phyloP scores from a whole-genome alignment of 1,140 invertebrate genomes.

The Chrysomallon squamiferum region DNA sequence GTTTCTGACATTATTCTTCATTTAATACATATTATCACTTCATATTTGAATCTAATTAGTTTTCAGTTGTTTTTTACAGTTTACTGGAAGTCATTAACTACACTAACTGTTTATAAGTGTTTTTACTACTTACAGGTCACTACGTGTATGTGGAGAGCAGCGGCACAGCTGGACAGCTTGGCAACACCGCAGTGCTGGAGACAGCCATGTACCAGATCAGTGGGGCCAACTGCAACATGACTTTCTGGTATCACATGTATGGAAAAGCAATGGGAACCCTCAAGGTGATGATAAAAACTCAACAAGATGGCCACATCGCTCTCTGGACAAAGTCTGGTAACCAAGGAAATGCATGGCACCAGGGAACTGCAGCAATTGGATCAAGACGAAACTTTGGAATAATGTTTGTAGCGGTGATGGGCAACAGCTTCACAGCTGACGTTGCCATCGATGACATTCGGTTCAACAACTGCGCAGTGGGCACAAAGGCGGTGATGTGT shows the following conservation, averaged over 20 bases:
- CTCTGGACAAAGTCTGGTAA: constrained; percentile 35
- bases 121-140: constrained; percentile 60
- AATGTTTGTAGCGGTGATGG: constrained; percentile 17
- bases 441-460: constrained; percentile 54
- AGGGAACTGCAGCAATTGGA: constrained; percentile 20
- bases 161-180: constrained; percentile 13
- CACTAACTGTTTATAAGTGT: too few species aligned
- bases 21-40: too few species aligned
- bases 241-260: constrained; percentile 57
- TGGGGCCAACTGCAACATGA: constrained; percentile 27
- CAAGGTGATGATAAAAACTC: constrained; percentile 40
- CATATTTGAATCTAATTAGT: too few species aligned
- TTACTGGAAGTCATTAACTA: too few species aligned
- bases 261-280: constrained; percentile 40
- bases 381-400: constrained; percentile 13
- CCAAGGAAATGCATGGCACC: constrained; percentile 35
- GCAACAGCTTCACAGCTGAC: constrained; percentile 29
- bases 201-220: constrained; percentile 35
- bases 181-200: constrained; percentile 40
- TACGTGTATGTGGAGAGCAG: constrained; percentile 77
- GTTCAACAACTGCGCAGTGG: constrained; percentile 36
- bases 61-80: too few species aligned
- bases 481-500: constrained; percentile 19
- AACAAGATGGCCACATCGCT: background rate
- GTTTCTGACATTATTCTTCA: too few species aligned